Percentiles rank a stretch among this genome's conserved stretches.
phyloP scores from a whole-genome alignment of 1,140 invertebrate genomes.

The Acarapis woodi region DNA sequence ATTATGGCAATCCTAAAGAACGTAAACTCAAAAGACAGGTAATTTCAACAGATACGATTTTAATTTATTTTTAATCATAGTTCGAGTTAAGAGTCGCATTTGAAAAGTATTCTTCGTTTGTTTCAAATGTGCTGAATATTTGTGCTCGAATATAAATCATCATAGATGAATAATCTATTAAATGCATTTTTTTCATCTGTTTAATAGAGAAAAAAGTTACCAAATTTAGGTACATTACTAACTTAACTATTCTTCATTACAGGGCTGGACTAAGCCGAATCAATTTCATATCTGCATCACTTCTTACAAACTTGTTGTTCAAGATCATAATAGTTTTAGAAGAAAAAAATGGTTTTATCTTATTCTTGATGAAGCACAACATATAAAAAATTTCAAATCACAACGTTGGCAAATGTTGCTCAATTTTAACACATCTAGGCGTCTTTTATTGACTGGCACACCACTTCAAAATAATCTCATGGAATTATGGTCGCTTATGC shows the following conservation, averaged over 20 bases:
- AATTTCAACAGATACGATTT: too few relatives aligned
- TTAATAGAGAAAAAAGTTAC: background rate
- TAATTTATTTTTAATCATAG: background rate
- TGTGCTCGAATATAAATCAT: background rate
- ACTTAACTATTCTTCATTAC: conserved; percentile 1
- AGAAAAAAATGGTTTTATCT: conserved; percentile 97
- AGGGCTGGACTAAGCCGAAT: conserved; percentile 94
- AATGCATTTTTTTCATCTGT: background rate
- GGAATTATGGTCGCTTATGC: conserved; percentile 99
- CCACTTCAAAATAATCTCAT: conserved; percentile 95
- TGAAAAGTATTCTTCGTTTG: background rate
- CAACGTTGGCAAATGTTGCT: conserved; percentile 91
- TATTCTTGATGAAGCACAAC: conserved; percentile 96
- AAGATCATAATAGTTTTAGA: conserved; percentile 91
- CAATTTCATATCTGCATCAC: conserved; percentile 99
- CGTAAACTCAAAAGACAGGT: conserved; percentile 65
- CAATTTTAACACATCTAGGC: conserved; percentile 81
- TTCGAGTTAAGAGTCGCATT: conserved; percentile 3
- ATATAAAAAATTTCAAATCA: conserved; percentile 99
- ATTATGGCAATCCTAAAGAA: conserved; percentile 92
- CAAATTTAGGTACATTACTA: background rate
- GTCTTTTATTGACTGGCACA: conserved; percentile 82
- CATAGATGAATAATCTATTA: background rate
- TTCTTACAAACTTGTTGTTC: conserved; percentile 94
- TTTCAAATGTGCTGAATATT: background rate